These are phyloP conservation scores for Xylota sylvarum DNA, from an alignment of 2,888 invertebrate genomes.

Conservation along the genomic window DNA sequence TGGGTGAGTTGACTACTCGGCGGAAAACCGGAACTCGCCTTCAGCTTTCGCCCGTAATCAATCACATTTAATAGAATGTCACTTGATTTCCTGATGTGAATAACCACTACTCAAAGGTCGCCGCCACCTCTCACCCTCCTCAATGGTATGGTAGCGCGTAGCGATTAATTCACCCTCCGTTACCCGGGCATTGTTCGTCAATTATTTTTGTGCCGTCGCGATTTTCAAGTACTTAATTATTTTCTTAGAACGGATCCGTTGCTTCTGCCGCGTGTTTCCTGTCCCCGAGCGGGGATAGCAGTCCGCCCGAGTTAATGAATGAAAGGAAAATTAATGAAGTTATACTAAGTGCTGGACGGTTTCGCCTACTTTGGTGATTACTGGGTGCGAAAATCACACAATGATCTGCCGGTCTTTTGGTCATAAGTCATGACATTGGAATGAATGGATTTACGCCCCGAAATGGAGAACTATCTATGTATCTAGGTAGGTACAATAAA, in stretches of 20 bases:
- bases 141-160: neutral
- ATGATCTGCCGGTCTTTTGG: constrained; percentile 26
- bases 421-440: constrained; percentile 26
- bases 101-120: constrained; percentile 31
- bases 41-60: constrained; percentile 56
- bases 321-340: constrained; percentile 56
- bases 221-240: constrained; percentile 61
- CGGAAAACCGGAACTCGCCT: constrained; percentile 34
- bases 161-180: constrained; percentile 16
- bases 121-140: neutral
- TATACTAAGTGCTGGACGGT: constrained; percentile 50
- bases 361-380: constrained; percentile 55
- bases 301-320: constrained; percentile 29
- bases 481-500: neutral
- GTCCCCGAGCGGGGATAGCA: constrained; percentile 12
- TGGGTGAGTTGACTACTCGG: neutral
- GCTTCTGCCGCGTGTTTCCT: constrained; percentile 26
- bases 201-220: constrained; percentile 55
- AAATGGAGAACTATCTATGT: constrained; percentile 24
- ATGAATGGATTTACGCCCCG: constrained; percentile 17
- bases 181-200: constrained; percentile 55
- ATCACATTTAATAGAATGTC: constrained; percentile 74
- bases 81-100: constrained; percentile 63
- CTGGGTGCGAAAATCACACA: constrained; percentile 49
- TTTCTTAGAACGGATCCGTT: constrained; percentile 37